phyloP scores from a whole-genome alignment of 2,797 vertebrate species.

The Sebastes itinus region DNA sequence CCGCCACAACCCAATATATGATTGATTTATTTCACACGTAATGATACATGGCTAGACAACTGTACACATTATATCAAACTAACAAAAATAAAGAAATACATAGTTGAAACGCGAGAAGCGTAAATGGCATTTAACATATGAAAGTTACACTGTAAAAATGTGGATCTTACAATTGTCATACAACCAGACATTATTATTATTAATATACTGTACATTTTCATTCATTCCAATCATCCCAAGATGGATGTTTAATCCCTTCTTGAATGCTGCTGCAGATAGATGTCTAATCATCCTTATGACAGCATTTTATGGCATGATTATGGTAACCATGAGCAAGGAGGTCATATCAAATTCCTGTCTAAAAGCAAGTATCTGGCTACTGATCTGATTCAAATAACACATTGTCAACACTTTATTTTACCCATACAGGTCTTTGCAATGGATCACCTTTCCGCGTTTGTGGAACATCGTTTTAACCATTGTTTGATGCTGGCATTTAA shows the following conservation, averaged over 20 bases:
- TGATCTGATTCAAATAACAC: slow-evolving; percentile 80
- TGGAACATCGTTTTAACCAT: slow-evolving; percentile 70
- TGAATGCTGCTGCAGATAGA: slow-evolving; percentile 70
- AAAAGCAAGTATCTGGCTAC: slow-evolving; percentile 81
- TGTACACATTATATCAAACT: slow-evolving; percentile 86
- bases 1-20: slow-evolving; percentile 80
- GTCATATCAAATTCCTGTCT: slow-evolving; percentile 80
- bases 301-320: slow-evolving; percentile 79
- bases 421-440: slow-evolving; percentile 71
- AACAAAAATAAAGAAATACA: slow-evolving; percentile 85
- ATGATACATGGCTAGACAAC: slow-evolving; percentile 86
- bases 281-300: slow-evolving; percentile 70
- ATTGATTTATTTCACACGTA: slow-evolving; percentile 85
- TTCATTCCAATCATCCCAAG: slow-evolving; percentile 76
- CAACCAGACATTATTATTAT: slow-evolving; percentile 85
- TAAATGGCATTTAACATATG: slow-evolving; percentile 85
- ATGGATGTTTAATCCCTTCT: slow-evolving; percentile 76
- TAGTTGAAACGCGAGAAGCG: slow-evolving; percentile 82
- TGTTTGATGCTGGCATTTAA: slow-evolving; percentile 78
- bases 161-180: slow-evolving; percentile 84
- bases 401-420: slow-evolving; percentile 76
- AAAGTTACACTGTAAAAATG: slow-evolving; percentile 85
- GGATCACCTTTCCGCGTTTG: slow-evolving; percentile 64
- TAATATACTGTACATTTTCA: slow-evolving; percentile 85
- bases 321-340: slow-evolving; percentile 77